phyloP scores from a whole-genome alignment of 1,140 invertebrate species.

The Hetaerina americana region DNA sequence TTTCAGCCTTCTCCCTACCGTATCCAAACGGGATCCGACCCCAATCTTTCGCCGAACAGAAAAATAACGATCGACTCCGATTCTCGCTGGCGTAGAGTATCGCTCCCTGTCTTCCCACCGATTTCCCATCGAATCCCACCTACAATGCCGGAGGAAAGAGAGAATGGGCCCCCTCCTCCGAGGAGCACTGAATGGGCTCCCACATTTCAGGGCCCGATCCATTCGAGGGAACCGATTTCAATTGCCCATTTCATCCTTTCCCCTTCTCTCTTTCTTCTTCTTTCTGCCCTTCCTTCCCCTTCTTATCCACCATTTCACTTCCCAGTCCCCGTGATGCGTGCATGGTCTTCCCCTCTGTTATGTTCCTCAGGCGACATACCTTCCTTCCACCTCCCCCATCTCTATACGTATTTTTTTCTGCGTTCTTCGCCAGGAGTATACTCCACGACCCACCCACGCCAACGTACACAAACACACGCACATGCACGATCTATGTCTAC shows the following conservation, averaged over 20 bases:
- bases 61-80: not conserved
- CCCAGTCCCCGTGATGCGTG: too few relatives aligned
- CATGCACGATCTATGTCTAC: not conserved
- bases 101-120: not conserved
- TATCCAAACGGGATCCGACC: too few relatives aligned
- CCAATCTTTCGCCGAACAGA: not conserved
- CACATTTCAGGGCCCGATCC: not conserved
- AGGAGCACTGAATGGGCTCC: too few relatives aligned
- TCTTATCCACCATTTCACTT: too few relatives aligned
- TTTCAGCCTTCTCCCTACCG: too few relatives aligned
- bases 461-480: not conserved
- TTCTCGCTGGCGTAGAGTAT: not conserved
- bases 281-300: too few relatives aligned
- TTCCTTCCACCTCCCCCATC: too few relatives aligned
- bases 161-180: not conserved
- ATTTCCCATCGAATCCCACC: not conserved
- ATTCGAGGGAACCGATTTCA: not conserved
- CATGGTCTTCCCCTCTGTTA: too few relatives aligned
- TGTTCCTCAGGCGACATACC: too few relatives aligned
- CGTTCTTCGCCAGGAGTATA: too few relatives aligned
- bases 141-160: not conserved
- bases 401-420: too few relatives aligned
- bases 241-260: not conserved
- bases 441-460: not conserved
- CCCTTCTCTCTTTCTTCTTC: not conserved